Evolutionary conservation across 2,888 invertebrate genomes (phyloP), one percentile per base, ranked within the genome.

Genomic region (Luperina nickerlii): DNA sequence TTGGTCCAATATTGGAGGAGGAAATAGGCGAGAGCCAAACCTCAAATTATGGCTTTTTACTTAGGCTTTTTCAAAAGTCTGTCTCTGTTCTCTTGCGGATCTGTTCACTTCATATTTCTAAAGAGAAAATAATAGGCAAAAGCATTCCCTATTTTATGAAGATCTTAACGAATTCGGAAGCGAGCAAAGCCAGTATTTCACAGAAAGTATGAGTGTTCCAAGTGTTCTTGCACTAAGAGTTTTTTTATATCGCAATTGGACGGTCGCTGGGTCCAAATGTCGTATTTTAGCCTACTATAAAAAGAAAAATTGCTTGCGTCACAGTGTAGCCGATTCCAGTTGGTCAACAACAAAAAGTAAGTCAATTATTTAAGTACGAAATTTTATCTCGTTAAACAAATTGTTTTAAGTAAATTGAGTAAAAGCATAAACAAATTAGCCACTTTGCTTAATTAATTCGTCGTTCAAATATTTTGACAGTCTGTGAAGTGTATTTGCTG

Each of bases 211-310:
- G 66, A 76, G 54, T 24, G 20, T 66, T 69, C 48, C 69, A 65
- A 72, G 54, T n/a, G 20, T 66, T 69, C 60, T 72, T 66, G 71
- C 18, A 42, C 6, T 32, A 45, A 76, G 62, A 66, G 13, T 20
- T 63, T 78, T 79, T 86, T 78, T 82, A 76, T 66, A 63, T 63
- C 15, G 54, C 68, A 45, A 32, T 63, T 75, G 65, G 54, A 74
- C 38, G 48, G 60, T 13, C 11, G 24, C 27, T 3, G 45, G 68
- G 74, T 66, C 54, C 60, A 75, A 69, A 71, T 48, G 76, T 27
- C 60, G 27, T 88, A 48, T 78, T 86, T 77, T 73, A n/a, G 76
- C 54, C 51, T 68, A 75, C 54, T 42, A 54, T 73, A 42, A 76
- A 71, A 70, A 74, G 8, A 2, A 57, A 78, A 65, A 69, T 7